Base-by-base conservation (phyloP, 1,140 invertebrate genomes). In the Hydropsyche tenuis region DNA sequence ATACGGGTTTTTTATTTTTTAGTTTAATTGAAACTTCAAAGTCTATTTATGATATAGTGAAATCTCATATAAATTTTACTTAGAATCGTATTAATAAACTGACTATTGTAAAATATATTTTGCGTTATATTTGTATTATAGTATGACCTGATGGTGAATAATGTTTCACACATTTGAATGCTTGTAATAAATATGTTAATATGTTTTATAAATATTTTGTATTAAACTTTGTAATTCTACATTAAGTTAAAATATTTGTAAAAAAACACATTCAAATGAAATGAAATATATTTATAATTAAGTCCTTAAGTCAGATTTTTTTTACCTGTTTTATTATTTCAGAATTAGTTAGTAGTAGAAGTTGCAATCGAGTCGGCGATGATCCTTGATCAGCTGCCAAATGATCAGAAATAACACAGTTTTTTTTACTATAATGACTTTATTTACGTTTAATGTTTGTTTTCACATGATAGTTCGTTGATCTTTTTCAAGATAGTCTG, bases 121-220 rank as follows among this genome's bases (percentile, higher is more conserved):
- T 27, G 56, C 56, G 56, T 60, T 27, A 60, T 60, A 60, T 60
- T 60, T 60, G n/a, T n/a, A n/a, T n/a, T n/a, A n/a, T n/a, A n/a
- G n/a, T n/a, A n/a, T n/a, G n/a, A n/a, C n/a, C n/a, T n/a, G n/a
- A n/a, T n/a, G n/a, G n/a, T n/a, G n/a, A n/a, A n/a, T n/a, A n/a
- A n/a, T n/a, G n/a, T n/a, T n/a, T 66, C 20, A 53, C 16, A 48
- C 12, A 43, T 43, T 43, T 12, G 53, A 6, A 23, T 64, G 62
- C 62, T 68, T 68, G 9, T n/a, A 25, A 23, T 48, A 22, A 46
- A 16, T 68, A 48, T 68, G 63, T 65, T 65, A 20, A 43, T 65
- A 65, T 65, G 65, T 68, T 68, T 68, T 68, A 68, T 68, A 68
- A 68, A 48, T 68, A 68, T 68, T 68, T 68, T 68, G 65, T 68